phyloP scores from a whole-genome alignment of 2,888 invertebrate species.

The Saturnia pavonia region DNA sequence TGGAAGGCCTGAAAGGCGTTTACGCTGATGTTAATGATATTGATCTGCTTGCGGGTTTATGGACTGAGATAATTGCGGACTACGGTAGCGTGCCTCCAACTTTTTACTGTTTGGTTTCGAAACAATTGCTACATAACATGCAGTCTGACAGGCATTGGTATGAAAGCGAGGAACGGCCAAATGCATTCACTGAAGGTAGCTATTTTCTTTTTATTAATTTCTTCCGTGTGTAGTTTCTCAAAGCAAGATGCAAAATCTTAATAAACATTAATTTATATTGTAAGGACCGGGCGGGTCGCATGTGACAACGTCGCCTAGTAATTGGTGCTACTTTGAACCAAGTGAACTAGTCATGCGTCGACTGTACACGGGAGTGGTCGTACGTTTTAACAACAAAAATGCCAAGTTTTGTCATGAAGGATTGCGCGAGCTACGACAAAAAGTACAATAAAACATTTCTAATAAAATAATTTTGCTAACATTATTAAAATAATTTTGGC shows the following conservation, averaged over 20 bases:
- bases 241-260: background rate
- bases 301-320: too few species aligned
- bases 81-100: constrained; percentile 92
- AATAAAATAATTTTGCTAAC: too few species aligned
- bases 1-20: constrained; percentile 35
- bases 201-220: background rate
- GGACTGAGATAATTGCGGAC: constrained; percentile 88
- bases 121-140: constrained; percentile 89
- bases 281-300: too few species aligned
- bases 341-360: too few species aligned
- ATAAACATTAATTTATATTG: too few species aligned
- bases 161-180: constrained; percentile 38
- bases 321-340: too few species aligned
- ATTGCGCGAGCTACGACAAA: too few species aligned
- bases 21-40: constrained; percentile 87
- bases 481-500: too few species aligned
- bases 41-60: constrained; percentile 92
- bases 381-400: too few species aligned
- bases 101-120: constrained; percentile 91
- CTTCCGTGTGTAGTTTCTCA: background rate
- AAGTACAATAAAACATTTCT: too few species aligned
- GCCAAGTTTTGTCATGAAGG: too few species aligned
- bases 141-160: constrained; percentile 91
- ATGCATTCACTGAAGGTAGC: constrained; percentile 41
- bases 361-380: too few species aligned